Base-by-base conservation (phyloP, 2,113 vertebrate species). In the Neolamprologus sp. region DNA sequence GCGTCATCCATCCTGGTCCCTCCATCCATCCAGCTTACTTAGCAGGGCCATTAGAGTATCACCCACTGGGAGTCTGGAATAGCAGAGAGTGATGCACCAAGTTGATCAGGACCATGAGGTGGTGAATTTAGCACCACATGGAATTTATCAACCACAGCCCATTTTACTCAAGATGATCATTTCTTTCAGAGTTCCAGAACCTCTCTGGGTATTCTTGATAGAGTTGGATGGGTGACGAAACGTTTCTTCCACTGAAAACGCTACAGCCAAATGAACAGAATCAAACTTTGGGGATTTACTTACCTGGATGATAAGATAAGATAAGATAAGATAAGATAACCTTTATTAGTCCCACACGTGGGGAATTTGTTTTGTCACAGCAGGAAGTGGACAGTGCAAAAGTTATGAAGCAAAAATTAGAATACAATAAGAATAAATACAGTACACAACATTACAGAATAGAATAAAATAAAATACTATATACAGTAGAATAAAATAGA, bases 361-460 rank as follows among this genome's bases (percentile, higher is more conserved):
- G 14, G 7, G 0, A 47, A 47, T 47, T 47, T 16, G 45, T 16
- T 47, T 47, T 16, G 45, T 47, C 45, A 47, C 45, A 47, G 45
- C 45, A 16, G 45, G 42, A 45, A 45, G 42, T 45, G 42, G 14
- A 7, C 45, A 47, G 42, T 16, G 6, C 14, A 47, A 45, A 45
- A 7, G 13, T 45, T 45, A 45, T 45, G 12, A 45, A 14, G 12
- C 42, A 14, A 45, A 45, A 45, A 4, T 45, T 45, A 16, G 42
- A 16, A 45, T 0, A 45, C 42, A 45, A 45, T 7, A 45, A 45
- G 42, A 45, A 47, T 47, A 47, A 47, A 47, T 47, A 47, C 42
- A 7, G 6, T 47, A 16, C 42, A 47, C 14, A 4, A 47, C 42
- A 0, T 0, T 16, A 7, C 13, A 45, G 13, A 45, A 45, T 45